phyloP scores from a whole-genome alignment of 37 sponge, comb jelly and placozoan genomes.

The Agelas oroides region DNA sequence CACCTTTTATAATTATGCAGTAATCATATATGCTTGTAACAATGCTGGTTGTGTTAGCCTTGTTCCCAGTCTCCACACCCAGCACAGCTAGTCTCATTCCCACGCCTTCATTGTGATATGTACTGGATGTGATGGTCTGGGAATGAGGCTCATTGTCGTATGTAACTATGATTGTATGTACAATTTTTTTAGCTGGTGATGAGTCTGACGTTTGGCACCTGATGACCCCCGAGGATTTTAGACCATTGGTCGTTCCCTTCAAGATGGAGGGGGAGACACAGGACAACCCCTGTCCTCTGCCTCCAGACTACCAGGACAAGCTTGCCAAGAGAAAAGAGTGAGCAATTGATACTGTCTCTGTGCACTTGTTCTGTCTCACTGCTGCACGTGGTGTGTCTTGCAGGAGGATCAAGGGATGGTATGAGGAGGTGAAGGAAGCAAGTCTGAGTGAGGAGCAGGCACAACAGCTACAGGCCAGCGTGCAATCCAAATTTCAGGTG shows the following conservation, averaged over 20 bases:
- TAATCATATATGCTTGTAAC: not conserved
- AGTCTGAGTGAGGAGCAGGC: slow-evolving; percentile 49
- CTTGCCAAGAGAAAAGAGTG: slow-evolving; percentile 57
- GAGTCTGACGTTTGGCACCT: slow-evolving; percentile 45
- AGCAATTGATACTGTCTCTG: too few species aligned
- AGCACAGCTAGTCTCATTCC: too few species aligned
- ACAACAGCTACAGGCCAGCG: slow-evolving; percentile 43
- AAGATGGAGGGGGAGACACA: slow-evolving; percentile 49
- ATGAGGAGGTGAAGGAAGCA: slow-evolving; percentile 33
- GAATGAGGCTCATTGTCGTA: too few species aligned
- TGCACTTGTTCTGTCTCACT: not conserved
- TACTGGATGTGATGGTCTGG: too few species aligned
- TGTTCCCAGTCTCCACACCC: too few species aligned
- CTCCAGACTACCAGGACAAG: slow-evolving; percentile 42
- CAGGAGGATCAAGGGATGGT: slow-evolving; percentile 66
- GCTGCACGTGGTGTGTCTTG: too few species aligned
- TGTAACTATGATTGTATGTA: not conserved
- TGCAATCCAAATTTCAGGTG: slow-evolving; percentile 67
- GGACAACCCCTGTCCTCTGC: slow-evolving; percentile 58
- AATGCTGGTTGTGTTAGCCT: too few species aligned
- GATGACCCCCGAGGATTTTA: slow-evolving; percentile 45
- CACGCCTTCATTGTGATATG: too few species aligned
- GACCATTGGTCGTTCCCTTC: slow-evolving; percentile 57
- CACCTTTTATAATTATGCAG: too few species aligned
- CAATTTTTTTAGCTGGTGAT: slow-evolving; percentile 1